These are phyloP conservation scores for Pseudomugil gertrudae DNA, from an alignment of 2,797 vertebrate genomes.

Conservation along the genomic window DNA sequence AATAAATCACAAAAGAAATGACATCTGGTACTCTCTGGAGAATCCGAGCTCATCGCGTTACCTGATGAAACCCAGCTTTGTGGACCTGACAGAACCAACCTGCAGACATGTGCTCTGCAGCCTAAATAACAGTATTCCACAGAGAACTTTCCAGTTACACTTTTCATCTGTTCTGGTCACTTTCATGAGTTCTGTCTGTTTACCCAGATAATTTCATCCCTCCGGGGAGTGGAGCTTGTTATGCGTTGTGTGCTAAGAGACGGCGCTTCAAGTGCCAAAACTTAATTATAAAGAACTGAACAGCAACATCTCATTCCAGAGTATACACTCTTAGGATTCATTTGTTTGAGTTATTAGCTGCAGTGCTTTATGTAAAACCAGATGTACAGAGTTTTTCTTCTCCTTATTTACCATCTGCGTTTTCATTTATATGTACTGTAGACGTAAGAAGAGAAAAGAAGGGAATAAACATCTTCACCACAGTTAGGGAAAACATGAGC, in stretches of 20 bases:
- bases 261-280: constrained; percentile 3
- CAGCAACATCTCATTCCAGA: background rate
- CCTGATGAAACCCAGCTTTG: constrained; percentile 15
- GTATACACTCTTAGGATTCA: constrained; percentile 12
- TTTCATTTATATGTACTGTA: background rate
- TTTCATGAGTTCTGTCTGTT: constrained; percentile 15
- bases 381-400: background rate
- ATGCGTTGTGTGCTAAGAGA: background rate
- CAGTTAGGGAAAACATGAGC: background rate
- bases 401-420: background rate
- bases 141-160: constrained; percentile 1
- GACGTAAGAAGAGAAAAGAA: too few relatives aligned
- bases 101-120: background rate
- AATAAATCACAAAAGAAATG: constrained; percentile 4
- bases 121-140: background rate
- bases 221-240: constrained; percentile 5
- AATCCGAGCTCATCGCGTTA: background rate
- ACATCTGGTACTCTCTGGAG: constrained; percentile 6
- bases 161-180: constrained; percentile 10
- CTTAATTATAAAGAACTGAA: constrained; percentile 17
- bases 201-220: constrained; percentile 5
- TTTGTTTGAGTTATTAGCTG: constrained; percentile 1
- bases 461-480: too few relatives aligned
- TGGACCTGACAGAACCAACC: constrained; percentile 1
- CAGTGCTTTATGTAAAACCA: background rate